These are phyloP conservation scores for Bugula neritina DNA, from an alignment of 2,888 invertebrate genomes.

Conservation along the genomic window DNA sequence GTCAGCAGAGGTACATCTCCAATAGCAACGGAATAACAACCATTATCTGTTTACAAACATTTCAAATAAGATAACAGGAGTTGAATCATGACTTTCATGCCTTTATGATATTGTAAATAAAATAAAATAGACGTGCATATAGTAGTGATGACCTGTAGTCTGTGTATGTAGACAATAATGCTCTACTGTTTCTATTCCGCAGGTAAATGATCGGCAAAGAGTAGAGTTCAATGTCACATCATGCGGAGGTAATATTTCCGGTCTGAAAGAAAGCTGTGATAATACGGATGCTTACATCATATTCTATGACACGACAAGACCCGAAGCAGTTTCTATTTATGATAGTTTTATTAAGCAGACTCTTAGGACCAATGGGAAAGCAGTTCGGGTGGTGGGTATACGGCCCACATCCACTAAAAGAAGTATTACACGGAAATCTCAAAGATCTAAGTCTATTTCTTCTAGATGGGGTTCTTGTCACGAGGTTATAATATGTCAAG, in stretches of 20 bases:
- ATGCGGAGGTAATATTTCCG: neutral
- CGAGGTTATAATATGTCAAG: neutral
- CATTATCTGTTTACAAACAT: too few species aligned
- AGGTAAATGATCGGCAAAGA: neutral
- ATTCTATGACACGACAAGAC: slow-evolving; percentile 13
- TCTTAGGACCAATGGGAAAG: slow-evolving; percentile 3
- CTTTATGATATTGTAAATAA: too few species aligned
- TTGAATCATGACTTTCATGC: too few species aligned
- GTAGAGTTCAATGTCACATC: neutral
- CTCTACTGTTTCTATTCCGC: too few species aligned
- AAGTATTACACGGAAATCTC: slow-evolving; percentile 1
- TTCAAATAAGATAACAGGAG: too few species aligned
- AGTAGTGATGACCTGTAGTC: too few species aligned
- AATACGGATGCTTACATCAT: slow-evolving; percentile 8
- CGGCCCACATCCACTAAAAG: neutral
- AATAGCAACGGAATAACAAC: too few species aligned
- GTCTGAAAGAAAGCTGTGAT: neutral
- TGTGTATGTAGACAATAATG: too few species aligned
- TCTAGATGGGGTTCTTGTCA: neutral
- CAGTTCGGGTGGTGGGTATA: slow-evolving; percentile 7
- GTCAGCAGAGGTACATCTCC: too few species aligned
- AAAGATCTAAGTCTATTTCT: neutral
- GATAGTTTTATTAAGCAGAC: neutral
- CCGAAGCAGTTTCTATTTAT: slow-evolving; percentile 6
- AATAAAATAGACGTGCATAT: too few species aligned